A percentile compares a stretch with the other conserved stretches of the same genome.
These are phyloP conservation scores for Halcyon smyrnensis DNA, from an alignment of 2,797 vertebrate species.

Conservation along the genomic window DNA sequence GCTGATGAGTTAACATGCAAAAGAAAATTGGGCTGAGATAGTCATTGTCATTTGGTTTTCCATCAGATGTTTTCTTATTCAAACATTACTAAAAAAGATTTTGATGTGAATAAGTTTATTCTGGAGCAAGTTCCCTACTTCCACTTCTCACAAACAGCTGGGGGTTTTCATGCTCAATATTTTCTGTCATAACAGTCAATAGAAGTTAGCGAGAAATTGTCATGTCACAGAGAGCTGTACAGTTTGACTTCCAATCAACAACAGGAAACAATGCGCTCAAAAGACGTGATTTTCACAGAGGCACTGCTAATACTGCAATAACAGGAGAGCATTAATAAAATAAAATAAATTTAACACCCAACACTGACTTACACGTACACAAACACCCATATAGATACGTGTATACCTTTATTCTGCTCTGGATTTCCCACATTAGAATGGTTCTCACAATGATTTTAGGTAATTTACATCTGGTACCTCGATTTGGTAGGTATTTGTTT, in stretches of 20 bases:
- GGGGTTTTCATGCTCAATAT: background rate
- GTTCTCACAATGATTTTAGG: background rate
- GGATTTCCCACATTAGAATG: background rate
- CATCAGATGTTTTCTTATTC: background rate
- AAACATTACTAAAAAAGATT: background rate
- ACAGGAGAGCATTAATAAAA: background rate
- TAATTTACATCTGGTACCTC: accelerated
- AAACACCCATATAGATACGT: background rate
- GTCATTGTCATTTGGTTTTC: background rate
- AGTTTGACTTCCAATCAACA: background rate
- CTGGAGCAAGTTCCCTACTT: background rate
- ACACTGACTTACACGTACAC: accelerated
- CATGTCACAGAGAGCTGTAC: background rate
- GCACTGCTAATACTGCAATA: background rate
- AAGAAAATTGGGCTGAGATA: background rate
- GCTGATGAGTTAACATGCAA: background rate
- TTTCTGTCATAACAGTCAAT: background rate
- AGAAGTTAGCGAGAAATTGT: background rate
- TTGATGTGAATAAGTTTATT: background rate
- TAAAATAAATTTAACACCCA: background rate
- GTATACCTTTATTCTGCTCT: background rate
- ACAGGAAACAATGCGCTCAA: background rate
- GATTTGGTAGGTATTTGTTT: background rate
- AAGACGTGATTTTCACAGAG: background rate
- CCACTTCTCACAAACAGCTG: background rate